phyloP scores from a whole-genome alignment of 2,797 vertebrate genomes.

The Garrulus glandarius region DNA sequence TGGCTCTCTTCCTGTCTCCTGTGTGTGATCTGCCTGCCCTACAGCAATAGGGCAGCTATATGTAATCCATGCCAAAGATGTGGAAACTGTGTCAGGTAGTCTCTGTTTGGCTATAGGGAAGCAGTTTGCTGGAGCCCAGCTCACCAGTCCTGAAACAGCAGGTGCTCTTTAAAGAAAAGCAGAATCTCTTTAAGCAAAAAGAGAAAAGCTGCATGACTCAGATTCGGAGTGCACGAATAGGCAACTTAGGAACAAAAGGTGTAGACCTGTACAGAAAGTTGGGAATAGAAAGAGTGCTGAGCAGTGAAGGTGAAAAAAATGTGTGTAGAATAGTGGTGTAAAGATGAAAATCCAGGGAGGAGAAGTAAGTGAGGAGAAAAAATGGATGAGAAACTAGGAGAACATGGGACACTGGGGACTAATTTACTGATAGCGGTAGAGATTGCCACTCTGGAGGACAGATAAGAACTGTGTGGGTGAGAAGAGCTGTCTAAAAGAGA shows the following conservation, averaged over 20 bases:
- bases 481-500: background rate
- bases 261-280: background rate
- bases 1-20: background rate
- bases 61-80: background rate
- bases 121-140: background rate
- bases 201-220: background rate
- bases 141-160: background rate
- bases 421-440: background rate
- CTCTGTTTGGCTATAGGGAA: background rate
- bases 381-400: background rate
- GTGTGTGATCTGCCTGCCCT: background rate
- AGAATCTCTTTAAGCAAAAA: background rate
- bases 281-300: background rate
- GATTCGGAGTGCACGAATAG: fast-evolving
- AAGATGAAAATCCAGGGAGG: background rate
- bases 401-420: background rate
- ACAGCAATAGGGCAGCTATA: background rate
- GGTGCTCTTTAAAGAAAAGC: background rate
- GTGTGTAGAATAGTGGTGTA: background rate
- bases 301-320: background rate
- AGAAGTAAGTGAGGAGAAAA: background rate
- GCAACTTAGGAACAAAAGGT: background rate
- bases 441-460: background rate
- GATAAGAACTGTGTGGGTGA: background rate
- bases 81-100: background rate